phyloP scores from a whole-genome alignment of 2,797 vertebrate genomes.

The Myotis daubentonii region DNA sequence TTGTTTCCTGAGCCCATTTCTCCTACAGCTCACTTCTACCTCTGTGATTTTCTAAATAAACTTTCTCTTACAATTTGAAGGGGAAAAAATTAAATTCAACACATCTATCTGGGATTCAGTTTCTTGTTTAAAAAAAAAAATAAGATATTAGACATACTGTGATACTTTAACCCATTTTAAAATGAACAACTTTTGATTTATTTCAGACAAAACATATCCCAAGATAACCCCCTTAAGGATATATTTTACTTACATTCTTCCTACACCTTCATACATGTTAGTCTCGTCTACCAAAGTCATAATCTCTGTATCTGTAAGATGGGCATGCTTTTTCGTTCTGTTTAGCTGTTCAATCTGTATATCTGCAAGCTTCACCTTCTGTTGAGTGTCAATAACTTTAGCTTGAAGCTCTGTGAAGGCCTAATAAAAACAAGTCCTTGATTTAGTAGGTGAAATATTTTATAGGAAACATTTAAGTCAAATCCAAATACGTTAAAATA shows the following conservation, averaged over 20 bases:
- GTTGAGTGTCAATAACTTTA: conserved; percentile 97
- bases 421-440: conserved; percentile 80
- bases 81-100: conserved; percentile 11
- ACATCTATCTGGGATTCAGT: background rate
- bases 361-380: conserved; percentile 96
- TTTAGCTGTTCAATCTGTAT: conserved; percentile 96
- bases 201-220: conserved; percentile 38
- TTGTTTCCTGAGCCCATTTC: background rate
- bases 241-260: conserved; percentile 93
- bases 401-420: conserved; percentile 96
- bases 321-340: conserved; percentile 94
- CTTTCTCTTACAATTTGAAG: background rate
- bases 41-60: background rate
- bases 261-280: conserved; percentile 96
- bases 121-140: background rate
- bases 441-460: conserved; percentile 64
- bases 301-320: conserved; percentile 93
- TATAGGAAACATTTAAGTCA: conserved; percentile 47
- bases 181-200: conserved; percentile 51
- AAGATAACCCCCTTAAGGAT: conserved; percentile 32
- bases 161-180: conserved; percentile 53
- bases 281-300: conserved; percentile 90
- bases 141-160: conserved; percentile 1
- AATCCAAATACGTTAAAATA: conserved; percentile 66
- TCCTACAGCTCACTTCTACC: background rate